These are phyloP conservation scores for Moxostoma hubbsi DNA, from an alignment of 2,797 vertebrate species.

Conservation along the genomic window DNA sequence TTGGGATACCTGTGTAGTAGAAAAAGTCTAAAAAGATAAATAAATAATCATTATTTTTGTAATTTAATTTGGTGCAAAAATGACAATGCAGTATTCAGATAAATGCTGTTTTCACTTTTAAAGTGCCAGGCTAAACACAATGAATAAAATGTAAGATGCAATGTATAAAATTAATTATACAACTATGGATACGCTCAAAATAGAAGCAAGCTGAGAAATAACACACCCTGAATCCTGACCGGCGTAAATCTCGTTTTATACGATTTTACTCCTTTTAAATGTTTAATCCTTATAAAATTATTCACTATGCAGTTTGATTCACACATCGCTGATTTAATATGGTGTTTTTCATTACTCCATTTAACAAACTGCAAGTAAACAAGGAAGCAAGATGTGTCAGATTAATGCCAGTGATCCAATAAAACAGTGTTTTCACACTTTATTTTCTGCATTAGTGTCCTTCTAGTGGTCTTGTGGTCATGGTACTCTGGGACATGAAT, in stretches of 20 bases:
- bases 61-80: too few species aligned
- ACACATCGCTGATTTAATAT: conserved; percentile 32
- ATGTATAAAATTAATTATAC: neutral
- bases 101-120: too few species aligned
- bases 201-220: neutral
- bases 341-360: conserved; percentile 33
- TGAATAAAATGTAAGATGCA: neutral
- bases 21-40: too few species aligned
- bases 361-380: conserved; percentile 34
- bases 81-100: too few species aligned
- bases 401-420: conserved; percentile 29
- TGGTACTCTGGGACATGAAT: conserved; percentile 64
- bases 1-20: too few species aligned
- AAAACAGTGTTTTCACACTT: conserved; percentile 42
- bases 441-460: conserved; percentile 28
- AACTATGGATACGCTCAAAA: neutral
- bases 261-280: too few species aligned
- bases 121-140: neutral
- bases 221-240: conserved; percentile 16
- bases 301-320: conserved; percentile 21
- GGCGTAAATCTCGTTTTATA: neutral
- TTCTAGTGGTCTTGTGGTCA: conserved; percentile 27
- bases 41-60: too few species aligned
- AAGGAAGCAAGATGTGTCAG: conserved; percentile 31
- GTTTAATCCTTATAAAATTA: conserved; percentile 21